Evolutionary conservation across 2,888 invertebrate genomes (phyloP).

Genomic region (Ormyrus labotus): DNA sequence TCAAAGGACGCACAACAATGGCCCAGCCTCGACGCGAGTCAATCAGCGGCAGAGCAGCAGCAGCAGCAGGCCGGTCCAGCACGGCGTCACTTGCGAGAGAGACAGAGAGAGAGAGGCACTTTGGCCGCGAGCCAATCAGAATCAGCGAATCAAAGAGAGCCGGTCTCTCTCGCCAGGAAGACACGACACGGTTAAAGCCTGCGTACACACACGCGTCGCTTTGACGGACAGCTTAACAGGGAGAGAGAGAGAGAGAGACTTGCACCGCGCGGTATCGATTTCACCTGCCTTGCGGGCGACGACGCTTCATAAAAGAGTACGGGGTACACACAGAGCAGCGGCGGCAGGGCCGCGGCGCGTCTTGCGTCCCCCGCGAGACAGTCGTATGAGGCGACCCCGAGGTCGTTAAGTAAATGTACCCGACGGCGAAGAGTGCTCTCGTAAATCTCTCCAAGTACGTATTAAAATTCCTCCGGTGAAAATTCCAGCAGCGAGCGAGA

Average conservation of each 20-base stretch:
- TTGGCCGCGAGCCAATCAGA: constrained; percentile 44
- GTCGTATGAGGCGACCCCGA: constrained; percentile 32
- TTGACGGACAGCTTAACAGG: constrained; percentile 25
- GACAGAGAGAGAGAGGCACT: too few relatives aligned
- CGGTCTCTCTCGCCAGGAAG: not conserved
- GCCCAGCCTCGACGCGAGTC: constrained; percentile 14
- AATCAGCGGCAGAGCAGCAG: constrained; percentile 15
- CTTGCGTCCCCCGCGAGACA: constrained; percentile 37
- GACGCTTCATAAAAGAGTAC: constrained; percentile 47
- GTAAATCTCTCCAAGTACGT: constrained; percentile 62
- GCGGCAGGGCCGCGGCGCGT: too few relatives aligned
- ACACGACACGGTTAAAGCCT: too few relatives aligned
- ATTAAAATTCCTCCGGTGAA: constrained; percentile 62
- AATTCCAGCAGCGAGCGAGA: constrained; percentile 48
- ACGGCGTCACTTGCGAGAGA: too few relatives aligned
- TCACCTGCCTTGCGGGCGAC: constrained; percentile 8
- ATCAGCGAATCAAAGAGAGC: constrained; percentile 45
- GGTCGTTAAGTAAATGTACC: constrained; percentile 59
- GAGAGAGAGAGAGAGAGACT: too few relatives aligned
- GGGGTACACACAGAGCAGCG: not conserved
- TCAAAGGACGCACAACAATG: too few relatives aligned
- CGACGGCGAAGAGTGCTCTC: constrained; percentile 56
- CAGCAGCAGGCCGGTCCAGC: not conserved
- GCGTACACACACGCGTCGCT: not conserved
- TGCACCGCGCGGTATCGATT: constrained; percentile 36